Conservation (phyloP, 2,888 invertebrate species). For the Drosophila paucipuncta region DNA sequence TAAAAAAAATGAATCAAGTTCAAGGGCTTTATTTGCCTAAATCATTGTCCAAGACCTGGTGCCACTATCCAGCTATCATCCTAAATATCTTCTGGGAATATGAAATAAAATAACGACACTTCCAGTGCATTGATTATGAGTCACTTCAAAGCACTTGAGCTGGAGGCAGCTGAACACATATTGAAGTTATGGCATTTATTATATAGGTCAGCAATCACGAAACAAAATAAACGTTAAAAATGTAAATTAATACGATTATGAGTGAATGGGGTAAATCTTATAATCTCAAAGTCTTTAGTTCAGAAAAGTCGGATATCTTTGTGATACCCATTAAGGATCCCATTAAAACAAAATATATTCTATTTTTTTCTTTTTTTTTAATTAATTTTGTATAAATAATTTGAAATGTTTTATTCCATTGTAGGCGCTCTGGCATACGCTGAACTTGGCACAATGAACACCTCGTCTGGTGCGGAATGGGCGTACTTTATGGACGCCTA, state of each 20-base stretch:
- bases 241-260: not conserved
- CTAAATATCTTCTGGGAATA: not conserved
- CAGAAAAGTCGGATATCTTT: not conserved
- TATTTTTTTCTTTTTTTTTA: too few relatives aligned
- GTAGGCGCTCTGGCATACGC: slow-evolving; percentile 96
- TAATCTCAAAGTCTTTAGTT: not conserved
- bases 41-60: not conserved
- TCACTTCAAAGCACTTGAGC: too few relatives aligned
- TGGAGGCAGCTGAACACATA: too few relatives aligned
- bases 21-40: not conserved
- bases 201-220: not conserved
- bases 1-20: not conserved
- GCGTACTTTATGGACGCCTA: slow-evolving; percentile 98
- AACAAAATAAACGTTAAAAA: not conserved
- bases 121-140: too few relatives aligned
- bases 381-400: not conserved
- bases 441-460: slow-evolving; percentile 97
- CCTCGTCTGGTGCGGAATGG: slow-evolving; percentile 97
- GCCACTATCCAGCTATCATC: not conserved
- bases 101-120: too few relatives aligned
- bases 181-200: too few relatives aligned
- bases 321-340: too few relatives aligned
- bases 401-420: not conserved
- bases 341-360: not conserved
- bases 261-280: not conserved